Conservation (phyloP, 2,888 invertebrate genomes). For the Caenorhabditis drosophilae region DNA sequence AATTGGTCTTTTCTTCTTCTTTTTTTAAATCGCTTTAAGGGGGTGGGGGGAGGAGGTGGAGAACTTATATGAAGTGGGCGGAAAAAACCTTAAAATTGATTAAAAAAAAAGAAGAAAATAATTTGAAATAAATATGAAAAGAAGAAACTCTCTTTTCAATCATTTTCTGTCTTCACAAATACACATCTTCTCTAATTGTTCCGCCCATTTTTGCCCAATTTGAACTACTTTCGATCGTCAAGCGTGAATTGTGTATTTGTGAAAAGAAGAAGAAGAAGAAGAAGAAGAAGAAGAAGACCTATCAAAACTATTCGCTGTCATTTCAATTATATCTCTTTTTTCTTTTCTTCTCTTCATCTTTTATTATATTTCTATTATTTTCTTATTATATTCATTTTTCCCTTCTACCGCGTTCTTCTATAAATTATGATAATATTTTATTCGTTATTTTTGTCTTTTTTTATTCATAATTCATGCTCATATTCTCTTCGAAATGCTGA, state of each 20-base stretch:
- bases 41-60: no score
- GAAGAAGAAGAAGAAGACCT: no score
- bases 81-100: no score
- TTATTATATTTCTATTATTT: slow-evolving; percentile 8
- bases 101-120: no score
- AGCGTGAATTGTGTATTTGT: neutral
- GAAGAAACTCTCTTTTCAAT: neutral
- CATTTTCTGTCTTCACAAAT: neutral
- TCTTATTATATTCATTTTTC: slow-evolving; percentile 13
- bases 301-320: no score
- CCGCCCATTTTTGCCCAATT: neutral
- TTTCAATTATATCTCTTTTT: no score
- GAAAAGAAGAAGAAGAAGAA: neutral
- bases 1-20: no score
- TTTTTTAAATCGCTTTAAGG: no score
- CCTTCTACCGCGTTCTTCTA: neutral
- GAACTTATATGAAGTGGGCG: no score
- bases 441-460: slow-evolving; percentile 4
- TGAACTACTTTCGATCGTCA: neutral
- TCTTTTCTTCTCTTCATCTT: neutral
- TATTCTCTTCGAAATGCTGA: slow-evolving; percentile 30
- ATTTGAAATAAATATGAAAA: neutral
- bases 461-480: slow-evolving; percentile 2
- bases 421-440: slow-evolving; percentile 1
- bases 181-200: neutral